These are phyloP conservation scores for Oeneis ivallda DNA, from an alignment of 2,888 invertebrate genomes.

Conservation along the genomic window DNA sequence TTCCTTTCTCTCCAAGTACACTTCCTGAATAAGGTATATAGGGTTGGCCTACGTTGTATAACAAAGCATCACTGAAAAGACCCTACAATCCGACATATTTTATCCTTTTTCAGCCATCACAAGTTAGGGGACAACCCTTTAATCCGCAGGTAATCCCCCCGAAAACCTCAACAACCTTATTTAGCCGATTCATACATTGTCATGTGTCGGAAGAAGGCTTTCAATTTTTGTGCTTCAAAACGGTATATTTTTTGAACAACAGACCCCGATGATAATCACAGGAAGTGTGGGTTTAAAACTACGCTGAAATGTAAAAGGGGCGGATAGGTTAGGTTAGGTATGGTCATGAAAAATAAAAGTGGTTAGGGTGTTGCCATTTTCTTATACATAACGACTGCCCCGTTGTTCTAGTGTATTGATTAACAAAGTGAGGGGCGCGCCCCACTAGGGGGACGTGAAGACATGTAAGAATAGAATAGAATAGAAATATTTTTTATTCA, in stretches of 20 bases:
- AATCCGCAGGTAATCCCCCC: constrained; percentile 25
- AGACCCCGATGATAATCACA: constrained; percentile 6
- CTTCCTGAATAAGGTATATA: too few relatives aligned
- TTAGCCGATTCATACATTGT: constrained; percentile 17
- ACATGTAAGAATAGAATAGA: too few relatives aligned
- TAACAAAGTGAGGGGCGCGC: too few relatives aligned
- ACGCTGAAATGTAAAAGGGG: neutral
- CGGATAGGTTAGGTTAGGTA: neutral
- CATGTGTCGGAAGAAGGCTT: constrained; percentile 7
- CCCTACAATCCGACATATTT: neutral
- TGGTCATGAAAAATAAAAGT: too few relatives aligned
- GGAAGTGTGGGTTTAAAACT: constrained; percentile 10
- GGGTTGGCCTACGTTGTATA: neutral
- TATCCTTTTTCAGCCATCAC: constrained; percentile 21
- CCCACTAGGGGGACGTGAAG: too few relatives aligned
- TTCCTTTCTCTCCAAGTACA: too few relatives aligned
- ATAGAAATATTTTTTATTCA: too few relatives aligned
- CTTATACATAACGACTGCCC: too few relatives aligned
- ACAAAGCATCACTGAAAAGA: neutral
- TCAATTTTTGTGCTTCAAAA: constrained; percentile 15
- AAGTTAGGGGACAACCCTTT: constrained; percentile 17
- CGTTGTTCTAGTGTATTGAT: too few relatives aligned
- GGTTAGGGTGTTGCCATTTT: neutral
- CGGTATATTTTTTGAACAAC: constrained; percentile 1
- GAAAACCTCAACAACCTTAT: constrained; percentile 21